phyloP scores from a whole-genome alignment of 2,888 invertebrate genomes.

The Chaitophorus viminalis region DNA sequence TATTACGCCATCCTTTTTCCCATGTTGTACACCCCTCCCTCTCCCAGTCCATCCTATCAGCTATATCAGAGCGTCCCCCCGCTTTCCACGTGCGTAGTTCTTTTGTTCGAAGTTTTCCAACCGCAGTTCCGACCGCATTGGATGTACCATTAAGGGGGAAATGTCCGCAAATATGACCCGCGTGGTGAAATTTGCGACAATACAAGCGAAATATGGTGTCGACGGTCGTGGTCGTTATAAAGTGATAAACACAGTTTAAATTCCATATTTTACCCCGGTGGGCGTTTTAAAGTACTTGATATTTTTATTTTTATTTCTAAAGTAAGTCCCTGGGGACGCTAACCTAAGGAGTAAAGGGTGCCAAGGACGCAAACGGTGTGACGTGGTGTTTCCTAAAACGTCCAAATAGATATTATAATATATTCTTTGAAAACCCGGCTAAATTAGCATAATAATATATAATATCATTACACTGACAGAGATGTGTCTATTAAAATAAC shows the following conservation, averaged over 20 bases:
- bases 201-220: constrained; percentile 4
- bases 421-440: no score
- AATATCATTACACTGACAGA: neutral
- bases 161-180: constrained; percentile 41
- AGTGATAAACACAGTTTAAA: constrained; percentile 52
- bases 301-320: neutral
- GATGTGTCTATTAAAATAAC: neutral
- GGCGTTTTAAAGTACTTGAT: neutral
- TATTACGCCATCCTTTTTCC: constrained; percentile 58
- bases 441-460: neutral
- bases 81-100: neutral
- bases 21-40: neutral
- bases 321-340: neutral
- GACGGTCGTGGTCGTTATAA: neutral
- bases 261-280: neutral
- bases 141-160: constrained; percentile 38
- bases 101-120: constrained; percentile 49
- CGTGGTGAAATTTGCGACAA: constrained; percentile 18
- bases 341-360: neutral
- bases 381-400: no score
- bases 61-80: neutral
- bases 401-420: no score
- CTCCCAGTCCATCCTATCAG: neutral
- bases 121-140: constrained; percentile 32
- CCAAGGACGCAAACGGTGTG: no score